Conservation (phyloP, 1,140 invertebrate species). For the Philotrypesis tridentata region DNA sequence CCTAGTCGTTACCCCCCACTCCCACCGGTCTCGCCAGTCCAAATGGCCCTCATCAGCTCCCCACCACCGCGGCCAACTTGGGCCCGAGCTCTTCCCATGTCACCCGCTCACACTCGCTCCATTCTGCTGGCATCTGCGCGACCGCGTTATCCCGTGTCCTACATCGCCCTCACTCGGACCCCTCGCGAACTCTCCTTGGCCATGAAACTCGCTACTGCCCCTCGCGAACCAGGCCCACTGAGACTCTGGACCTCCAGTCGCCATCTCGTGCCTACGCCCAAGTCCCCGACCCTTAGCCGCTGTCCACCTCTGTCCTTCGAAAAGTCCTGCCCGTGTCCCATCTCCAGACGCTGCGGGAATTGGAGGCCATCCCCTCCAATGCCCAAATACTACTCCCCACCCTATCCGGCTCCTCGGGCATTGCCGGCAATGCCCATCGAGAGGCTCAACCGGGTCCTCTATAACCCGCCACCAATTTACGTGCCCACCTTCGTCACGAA, state of each 20-base stretch:
- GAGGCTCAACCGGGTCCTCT: not conserved
- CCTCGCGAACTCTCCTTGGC: conserved; percentile 20
- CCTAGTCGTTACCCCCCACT: conserved; percentile 3
- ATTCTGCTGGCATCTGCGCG: not conserved
- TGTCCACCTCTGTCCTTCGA: conserved; percentile 24
- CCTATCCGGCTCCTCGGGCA: not conserved
- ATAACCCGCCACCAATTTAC: not conserved
- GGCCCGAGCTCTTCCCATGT: not conserved
- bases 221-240: conserved; percentile 11
- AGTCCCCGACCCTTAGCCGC: not conserved
- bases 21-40: conserved; percentile 7
- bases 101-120: not conserved
- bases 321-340: conserved; percentile 27
- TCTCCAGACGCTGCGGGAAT: conserved; percentile 31
- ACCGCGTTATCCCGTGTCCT: conserved; percentile 30
- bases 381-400: conserved; percentile 1
- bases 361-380: conserved; percentile 35
- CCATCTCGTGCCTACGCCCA: conserved; percentile 1
- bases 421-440: not conserved
- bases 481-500: not conserved
- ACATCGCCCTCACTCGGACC: not conserved
- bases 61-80: not conserved
- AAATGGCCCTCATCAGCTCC: conserved; percentile 17
- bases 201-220: conserved; percentile 24
- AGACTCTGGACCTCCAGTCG: not conserved